Evolutionary conservation across 2,797 vertebrate species (phyloP).

Genomic region (Oreortyx pictus): DNA sequence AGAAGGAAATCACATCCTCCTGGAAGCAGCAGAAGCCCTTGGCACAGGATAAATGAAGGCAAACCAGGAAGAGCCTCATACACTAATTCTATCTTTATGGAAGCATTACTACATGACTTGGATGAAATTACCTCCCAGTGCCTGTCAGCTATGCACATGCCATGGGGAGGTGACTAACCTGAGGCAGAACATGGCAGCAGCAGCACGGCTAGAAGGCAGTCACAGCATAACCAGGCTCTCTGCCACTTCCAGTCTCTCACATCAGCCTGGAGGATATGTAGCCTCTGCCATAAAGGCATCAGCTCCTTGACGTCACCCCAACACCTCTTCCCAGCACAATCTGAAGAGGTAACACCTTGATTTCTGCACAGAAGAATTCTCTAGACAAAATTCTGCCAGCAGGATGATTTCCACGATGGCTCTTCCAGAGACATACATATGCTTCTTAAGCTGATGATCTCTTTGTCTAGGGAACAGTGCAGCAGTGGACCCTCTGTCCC

Average conservation of each 20-base stretch:
- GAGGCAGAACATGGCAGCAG: not conserved
- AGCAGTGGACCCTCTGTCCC: not conserved
- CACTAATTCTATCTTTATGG: not conserved
- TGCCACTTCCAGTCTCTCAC: not conserved
- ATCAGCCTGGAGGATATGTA: fast-evolving
- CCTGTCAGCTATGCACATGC: not conserved
- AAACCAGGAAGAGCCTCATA: not conserved
- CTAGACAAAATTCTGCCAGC: not conserved
- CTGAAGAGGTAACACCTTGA: not conserved
- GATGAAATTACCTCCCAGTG: not conserved
- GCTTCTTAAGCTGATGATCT: fast-evolving
- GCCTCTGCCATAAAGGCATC: not conserved
- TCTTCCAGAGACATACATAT: not conserved
- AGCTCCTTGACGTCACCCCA: not conserved
- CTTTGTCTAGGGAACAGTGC: not conserved
- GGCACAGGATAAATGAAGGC: not conserved
- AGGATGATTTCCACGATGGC: not conserved
- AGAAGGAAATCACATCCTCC: not conserved
- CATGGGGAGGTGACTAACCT: not conserved
- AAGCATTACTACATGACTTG: not conserved
- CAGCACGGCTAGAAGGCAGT: not conserved
- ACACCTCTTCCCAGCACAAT: not conserved
- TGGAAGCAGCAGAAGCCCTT: not conserved
- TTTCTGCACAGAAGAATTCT: not conserved
- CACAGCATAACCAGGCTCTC: not conserved